Evolutionary conservation across 2,888 invertebrate genomes (phyloP).

Genomic region (Arenicola marina): DNA sequence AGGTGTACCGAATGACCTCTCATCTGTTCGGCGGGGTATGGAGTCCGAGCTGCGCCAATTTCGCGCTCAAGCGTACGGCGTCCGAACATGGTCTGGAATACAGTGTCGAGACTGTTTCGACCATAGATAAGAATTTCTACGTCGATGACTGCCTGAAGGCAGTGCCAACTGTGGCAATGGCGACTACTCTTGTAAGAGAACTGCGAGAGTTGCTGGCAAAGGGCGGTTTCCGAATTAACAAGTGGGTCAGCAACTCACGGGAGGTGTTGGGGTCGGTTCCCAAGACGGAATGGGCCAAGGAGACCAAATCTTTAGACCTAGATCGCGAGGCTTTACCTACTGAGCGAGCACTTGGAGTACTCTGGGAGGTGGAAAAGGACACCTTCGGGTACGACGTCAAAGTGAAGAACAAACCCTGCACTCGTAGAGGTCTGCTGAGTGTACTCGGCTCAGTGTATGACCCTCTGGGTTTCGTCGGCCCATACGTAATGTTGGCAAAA

Average conservation of each 20-base stretch:
- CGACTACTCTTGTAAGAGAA: background rate
- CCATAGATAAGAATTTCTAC: background rate
- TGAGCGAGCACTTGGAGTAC: conserved; percentile 20
- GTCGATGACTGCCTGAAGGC: conserved; percentile 2
- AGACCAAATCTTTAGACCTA: background rate
- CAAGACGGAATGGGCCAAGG: background rate
- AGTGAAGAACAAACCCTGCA: conserved; percentile 26
- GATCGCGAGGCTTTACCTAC: background rate
- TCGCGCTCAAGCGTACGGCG: background rate
- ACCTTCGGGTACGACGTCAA: conserved; percentile 30
- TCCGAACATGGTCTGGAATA: background rate
- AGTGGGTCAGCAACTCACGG: conserved; percentile 5
- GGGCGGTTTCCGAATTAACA: conserved; percentile 9
- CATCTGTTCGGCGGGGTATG: conserved; percentile 13
- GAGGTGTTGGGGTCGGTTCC: conserved; percentile 7
- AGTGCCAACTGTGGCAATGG: background rate
- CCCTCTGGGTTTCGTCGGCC: conserved; percentile 36
- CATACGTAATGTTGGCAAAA: conserved; percentile 29
- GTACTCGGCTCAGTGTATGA: conserved; percentile 34
- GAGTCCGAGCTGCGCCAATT: conserved; percentile 9
- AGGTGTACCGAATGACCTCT: conserved; percentile 1
- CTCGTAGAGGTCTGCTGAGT: conserved; percentile 33
- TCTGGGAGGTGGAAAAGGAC: conserved; percentile 35
- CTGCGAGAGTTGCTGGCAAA: background rate
- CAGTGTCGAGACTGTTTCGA: background rate